A percentile compares a stretch with the other conserved stretches of the same genome.
Evolutionary conservation across 2,888 invertebrate genomes (phyloP).

Genomic region (Netelia fuscicornis): DNA sequence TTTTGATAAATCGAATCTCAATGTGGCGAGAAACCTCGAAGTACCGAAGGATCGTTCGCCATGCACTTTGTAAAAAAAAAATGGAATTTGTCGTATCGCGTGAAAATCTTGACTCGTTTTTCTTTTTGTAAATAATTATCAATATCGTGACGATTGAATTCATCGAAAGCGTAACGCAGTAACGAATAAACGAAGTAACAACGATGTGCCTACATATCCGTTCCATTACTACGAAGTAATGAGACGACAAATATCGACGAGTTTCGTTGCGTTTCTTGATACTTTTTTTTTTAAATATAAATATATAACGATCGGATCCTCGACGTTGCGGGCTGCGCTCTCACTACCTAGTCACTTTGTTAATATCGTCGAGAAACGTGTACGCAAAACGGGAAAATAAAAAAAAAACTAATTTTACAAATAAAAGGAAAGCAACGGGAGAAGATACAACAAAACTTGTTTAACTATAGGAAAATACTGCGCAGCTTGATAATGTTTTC

Average conservation of each 20-base stretch:
- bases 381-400: slow-evolving; percentile 55
- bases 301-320: slow-evolving; percentile 73
- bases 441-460: slow-evolving; percentile 44
- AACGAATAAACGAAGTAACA: slow-evolving; percentile 69
- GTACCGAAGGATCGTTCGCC: background rate
- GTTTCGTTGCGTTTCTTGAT: slow-evolving; percentile 61
- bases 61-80: background rate
- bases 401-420: slow-evolving; percentile 41
- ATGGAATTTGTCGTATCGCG: background rate
- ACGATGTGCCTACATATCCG: slow-evolving; percentile 81
- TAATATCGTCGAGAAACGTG: slow-evolving; percentile 75
- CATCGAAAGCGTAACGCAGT: slow-evolving; percentile 25
- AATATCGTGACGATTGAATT: slow-evolving; percentile 40
- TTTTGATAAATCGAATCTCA: background rate
- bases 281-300: slow-evolving; percentile 16
- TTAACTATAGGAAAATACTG: slow-evolving; percentile 76
- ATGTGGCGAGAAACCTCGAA: background rate
- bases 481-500: slow-evolving; percentile 78
- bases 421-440: slow-evolving; percentile 28
- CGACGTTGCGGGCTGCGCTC: slow-evolving; percentile 78
- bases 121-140: slow-evolving; percentile 54
- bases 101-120: background rate
- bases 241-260: slow-evolving; percentile 47
- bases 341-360: slow-evolving; percentile 84
- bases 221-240: slow-evolving; percentile 72